Conservation (phyloP, 2,888 invertebrate species). For the Cephus runcator region DNA sequence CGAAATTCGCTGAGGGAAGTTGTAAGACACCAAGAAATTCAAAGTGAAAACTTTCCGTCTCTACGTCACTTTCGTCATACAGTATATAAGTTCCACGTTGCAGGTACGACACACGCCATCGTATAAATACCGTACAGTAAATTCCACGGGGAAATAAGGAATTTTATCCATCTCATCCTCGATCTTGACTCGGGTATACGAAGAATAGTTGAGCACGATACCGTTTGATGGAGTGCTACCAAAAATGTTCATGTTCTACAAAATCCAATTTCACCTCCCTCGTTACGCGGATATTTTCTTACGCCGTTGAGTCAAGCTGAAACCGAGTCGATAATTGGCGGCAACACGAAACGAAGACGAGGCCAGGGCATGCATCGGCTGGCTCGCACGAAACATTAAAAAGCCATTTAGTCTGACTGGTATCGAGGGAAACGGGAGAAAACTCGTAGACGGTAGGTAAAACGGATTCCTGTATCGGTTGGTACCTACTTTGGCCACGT, state of each 20-base stretch:
- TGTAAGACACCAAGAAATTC: constrained; percentile 13
- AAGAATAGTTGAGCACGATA: background rate
- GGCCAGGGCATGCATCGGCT: background rate
- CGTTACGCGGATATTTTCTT: background rate
- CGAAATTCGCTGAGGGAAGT: background rate
- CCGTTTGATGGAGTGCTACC: background rate
- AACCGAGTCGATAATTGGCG: constrained; percentile 19
- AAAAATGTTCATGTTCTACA: background rate
- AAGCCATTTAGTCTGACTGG: constrained; percentile 22
- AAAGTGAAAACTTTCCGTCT: background rate
- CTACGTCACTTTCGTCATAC: background rate
- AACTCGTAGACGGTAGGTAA: background rate
- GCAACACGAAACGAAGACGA: constrained; percentile 5
- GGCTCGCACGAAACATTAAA: constrained; percentile 25
- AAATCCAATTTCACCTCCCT: background rate
- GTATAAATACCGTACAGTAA: background rate
- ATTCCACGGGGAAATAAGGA: background rate
- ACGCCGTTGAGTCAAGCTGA: background rate
- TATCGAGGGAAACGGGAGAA: background rate
- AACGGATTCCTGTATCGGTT: background rate
- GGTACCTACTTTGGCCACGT: background rate
- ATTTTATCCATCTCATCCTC: background rate
- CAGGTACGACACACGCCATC: background rate
- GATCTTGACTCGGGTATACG: background rate
- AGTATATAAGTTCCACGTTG: background rate